Conservation (phyloP, 2,888 invertebrate genomes). For the Caenorhabditis sp. region DNA sequence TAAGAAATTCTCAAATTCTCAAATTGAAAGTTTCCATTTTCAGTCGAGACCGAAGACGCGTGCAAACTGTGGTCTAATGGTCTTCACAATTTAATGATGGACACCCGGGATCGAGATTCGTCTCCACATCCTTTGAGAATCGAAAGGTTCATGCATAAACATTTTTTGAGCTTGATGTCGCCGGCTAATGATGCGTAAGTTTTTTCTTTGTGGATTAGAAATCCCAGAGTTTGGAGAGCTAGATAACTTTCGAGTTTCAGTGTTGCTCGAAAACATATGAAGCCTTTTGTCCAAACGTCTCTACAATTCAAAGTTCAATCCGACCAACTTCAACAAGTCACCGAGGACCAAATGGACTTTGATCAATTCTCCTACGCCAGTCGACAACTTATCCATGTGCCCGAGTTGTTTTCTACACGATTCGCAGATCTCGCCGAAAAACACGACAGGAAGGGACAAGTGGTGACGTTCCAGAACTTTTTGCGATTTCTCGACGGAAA, state of each 20-base stretch:
- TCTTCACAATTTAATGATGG: constrained; percentile 76
- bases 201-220: neutral
- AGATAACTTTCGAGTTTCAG: constrained; percentile 59
- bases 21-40: constrained; percentile 21
- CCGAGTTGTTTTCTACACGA: constrained; percentile 66
- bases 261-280: constrained; percentile 82
- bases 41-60: constrained; percentile 79
- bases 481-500: constrained; percentile 70
- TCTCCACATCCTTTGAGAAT: constrained; percentile 76
- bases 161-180: constrained; percentile 77
- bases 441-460: constrained; percentile 46
- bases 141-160: constrained; percentile 81
- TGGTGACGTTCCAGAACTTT: constrained; percentile 77
- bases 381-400: constrained; percentile 72
- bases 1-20: constrained; percentile 35
- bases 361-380: constrained; percentile 73
- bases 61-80: constrained; percentile 80
- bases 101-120: constrained; percentile 70
- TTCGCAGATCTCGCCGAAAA: constrained; percentile 67
- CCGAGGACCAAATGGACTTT: constrained; percentile 79
- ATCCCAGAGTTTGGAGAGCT: neutral
- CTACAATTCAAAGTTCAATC: constrained; percentile 82
- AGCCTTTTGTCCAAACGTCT: constrained; percentile 82
- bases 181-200: constrained; percentile 70
- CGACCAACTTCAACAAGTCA: constrained; percentile 80